These are phyloP conservation scores for Ennomos erosarius DNA, from an alignment of 2,888 invertebrate genomes.

Conservation along the genomic window DNA sequence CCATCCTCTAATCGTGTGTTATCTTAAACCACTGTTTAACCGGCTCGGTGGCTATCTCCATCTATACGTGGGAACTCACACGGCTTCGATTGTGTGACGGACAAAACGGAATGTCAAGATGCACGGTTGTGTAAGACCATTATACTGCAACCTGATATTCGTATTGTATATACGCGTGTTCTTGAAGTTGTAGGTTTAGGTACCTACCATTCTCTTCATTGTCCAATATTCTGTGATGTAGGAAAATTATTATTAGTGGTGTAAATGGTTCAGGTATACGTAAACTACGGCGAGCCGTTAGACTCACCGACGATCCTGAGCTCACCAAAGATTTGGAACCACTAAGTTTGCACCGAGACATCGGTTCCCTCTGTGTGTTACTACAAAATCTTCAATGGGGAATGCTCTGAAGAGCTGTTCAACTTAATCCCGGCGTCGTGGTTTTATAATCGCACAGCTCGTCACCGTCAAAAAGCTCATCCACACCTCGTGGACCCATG, in stretches of 20 bases:
- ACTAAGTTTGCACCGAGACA: too few species aligned
- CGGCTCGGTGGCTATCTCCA: conserved; percentile 61
- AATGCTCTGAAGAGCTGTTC: too few species aligned
- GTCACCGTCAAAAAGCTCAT: too few species aligned
- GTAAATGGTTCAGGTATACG: conserved; percentile 5
- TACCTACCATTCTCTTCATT: conserved; percentile 55
- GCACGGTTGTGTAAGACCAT: conserved; percentile 70
- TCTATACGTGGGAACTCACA: conserved; percentile 76
- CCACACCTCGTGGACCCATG: too few species aligned
- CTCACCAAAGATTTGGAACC: too few species aligned
- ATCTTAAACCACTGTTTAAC: conserved; percentile 67
- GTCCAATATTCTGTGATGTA: conserved; percentile 20
- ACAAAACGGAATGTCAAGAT: conserved; percentile 83
- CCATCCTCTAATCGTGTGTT: conserved; percentile 56
- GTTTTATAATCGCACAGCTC: too few species aligned
- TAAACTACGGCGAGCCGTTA: too few species aligned
- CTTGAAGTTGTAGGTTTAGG: conserved; percentile 61
- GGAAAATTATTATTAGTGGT: conserved; percentile 24
- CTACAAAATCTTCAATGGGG: too few species aligned
- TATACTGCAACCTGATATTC: conserved; percentile 67
- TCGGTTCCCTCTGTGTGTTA: too few species aligned
- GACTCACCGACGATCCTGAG: too few species aligned
- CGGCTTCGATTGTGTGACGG: conserved; percentile 69
- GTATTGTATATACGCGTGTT: conserved; percentile 66
- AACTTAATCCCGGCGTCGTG: too few species aligned